Base-by-base conservation (phyloP, 2,888 invertebrate genomes). In the Macaria notata region DNA sequence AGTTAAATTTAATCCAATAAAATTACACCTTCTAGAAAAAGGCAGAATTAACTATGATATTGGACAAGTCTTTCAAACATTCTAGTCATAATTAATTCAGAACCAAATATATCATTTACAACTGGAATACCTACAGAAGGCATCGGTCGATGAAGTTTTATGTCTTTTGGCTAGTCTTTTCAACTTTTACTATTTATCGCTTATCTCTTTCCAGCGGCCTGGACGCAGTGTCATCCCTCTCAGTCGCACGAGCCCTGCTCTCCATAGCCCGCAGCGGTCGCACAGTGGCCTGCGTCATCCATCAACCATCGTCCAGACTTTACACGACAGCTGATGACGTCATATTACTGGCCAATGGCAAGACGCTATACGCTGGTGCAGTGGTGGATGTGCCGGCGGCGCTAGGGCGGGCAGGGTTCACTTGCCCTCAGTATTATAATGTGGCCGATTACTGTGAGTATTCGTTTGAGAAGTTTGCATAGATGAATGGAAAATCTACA, bases 351-450 rank as follows among this genome's bases (percentile, higher is more conserved):
- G 93, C 94, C 1, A 93, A 92, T 49, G 96, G 96, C 1, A 92
- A 92, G 65, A 94, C 94, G 46, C 84, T 95, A 9, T 96, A 95
- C 74, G 93, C 94, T 9, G 96, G 96, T 0, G 86, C 94, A 0
- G 87, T 93, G 3, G 76, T 80, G 1, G 92, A 93, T 38, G 84
- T 96, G 9, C 90, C 96, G 1, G 88, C 92, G 0, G 92, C 93
- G 36, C 88, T 96, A 33, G 81, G 83, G 4, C 83, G 88, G 36
- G 93, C 94, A 46, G 94, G 93, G 3, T 93, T 94, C 58, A 75
- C 82, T 0, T 96, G 96, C 71, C 96, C 96, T 0, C 92, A 93
- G 63, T 96, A 95, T 83, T 96, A 96, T 81, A 96, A 96, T 73
- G 94, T 95, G 60, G 95, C 95, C 7, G 96, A 96, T 83, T 96